phyloP scores from a whole-genome alignment of 2,113 vertebrate genomes.

The Podarcis cretensis region DNA sequence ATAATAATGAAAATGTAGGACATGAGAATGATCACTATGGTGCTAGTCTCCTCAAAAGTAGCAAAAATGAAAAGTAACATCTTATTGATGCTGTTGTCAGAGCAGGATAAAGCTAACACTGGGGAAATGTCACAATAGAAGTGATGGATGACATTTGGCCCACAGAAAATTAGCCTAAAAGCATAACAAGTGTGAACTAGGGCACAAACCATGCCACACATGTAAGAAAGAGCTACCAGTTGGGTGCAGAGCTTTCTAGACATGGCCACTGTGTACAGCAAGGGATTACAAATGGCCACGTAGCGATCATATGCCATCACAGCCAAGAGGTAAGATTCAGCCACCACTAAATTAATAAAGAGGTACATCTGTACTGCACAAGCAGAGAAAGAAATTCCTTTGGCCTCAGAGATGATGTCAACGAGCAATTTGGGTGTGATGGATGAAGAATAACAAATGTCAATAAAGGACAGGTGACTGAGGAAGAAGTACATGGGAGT shows the following conservation, averaged over 20 bases:
- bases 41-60: slow-evolving; percentile 11
- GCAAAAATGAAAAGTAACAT: slow-evolving; percentile 61
- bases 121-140: slow-evolving; percentile 75
- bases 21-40: slow-evolving; percentile 40
- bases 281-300: slow-evolving; percentile 37
- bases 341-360: slow-evolving; percentile 69
- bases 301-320: slow-evolving; percentile 79
- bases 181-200: slow-evolving; percentile 52
- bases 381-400: slow-evolving; percentile 64
- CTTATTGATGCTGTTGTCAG: slow-evolving; percentile 55
- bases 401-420: slow-evolving; percentile 57
- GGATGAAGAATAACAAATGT: neutral
- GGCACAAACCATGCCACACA: slow-evolving; percentile 62
- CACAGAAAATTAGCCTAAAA: slow-evolving; percentile 69
- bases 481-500: neutral
- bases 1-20: slow-evolving; percentile 54
- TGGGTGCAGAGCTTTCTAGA: slow-evolving; percentile 48
- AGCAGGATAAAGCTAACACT: slow-evolving; percentile 69
- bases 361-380: slow-evolving; percentile 70
- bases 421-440: slow-evolving; percentile 70
- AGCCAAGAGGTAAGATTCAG: slow-evolving; percentile 73
- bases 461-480: neutral
- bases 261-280: slow-evolving; percentile 73
- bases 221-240: slow-evolving; percentile 39
- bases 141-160: slow-evolving; percentile 62